phyloP scores from a whole-genome alignment of 2,113 vertebrate species.

The Varanus salvator region DNA sequence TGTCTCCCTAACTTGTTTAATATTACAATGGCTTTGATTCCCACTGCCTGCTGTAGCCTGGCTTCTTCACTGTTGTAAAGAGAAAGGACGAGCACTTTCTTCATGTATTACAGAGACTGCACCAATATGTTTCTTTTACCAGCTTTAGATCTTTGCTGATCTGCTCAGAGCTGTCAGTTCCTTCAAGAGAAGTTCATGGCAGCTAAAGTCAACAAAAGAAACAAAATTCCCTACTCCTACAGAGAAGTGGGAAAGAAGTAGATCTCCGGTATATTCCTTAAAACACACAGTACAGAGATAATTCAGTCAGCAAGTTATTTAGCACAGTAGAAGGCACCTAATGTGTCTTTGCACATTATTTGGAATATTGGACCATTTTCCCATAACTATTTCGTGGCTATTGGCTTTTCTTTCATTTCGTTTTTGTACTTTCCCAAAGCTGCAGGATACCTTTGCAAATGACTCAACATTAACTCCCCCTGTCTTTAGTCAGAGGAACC shows the following conservation, averaged over 20 bases:
- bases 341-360: conserved; percentile 43
- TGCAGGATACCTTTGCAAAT: neutral
- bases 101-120: conserved; percentile 33
- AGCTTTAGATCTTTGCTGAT: conserved; percentile 55
- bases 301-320: conserved; percentile 59
- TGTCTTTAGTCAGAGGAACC: neutral
- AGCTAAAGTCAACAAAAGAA: conserved; percentile 41
- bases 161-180: conserved; percentile 58
- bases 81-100: conserved; percentile 21
- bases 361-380: conserved; percentile 55
- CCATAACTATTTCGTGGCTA: conserved; percentile 29
- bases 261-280: conserved; percentile 53
- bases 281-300: conserved; percentile 43
- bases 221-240: conserved; percentile 5
- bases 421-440: neutral
- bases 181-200: conserved; percentile 47
- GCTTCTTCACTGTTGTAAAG: conserved; percentile 39
- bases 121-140: conserved; percentile 2
- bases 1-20: neutral
- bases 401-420: neutral
- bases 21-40: conserved; percentile 63
- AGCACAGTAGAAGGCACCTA: conserved; percentile 36
- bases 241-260: conserved; percentile 34
- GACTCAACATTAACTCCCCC: neutral
- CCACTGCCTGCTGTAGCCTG: conserved; percentile 16